Base-by-base conservation (phyloP, 64 coral and sea anemone genomes). In the Dendronephthya gigantea region DNA sequence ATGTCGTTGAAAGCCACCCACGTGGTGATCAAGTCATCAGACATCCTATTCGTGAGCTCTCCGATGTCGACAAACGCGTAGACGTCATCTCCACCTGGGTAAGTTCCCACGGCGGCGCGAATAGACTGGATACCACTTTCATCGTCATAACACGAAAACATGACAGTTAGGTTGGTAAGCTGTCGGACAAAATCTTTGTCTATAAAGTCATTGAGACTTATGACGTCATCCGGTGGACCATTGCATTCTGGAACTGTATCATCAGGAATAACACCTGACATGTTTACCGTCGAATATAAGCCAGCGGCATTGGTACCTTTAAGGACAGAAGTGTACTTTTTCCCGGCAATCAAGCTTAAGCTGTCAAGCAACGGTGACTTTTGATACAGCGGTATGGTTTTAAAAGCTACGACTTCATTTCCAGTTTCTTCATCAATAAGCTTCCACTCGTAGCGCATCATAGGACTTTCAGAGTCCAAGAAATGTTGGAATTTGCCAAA, bases 111-210 rank as follows among this genome's bases (percentile, higher is more conserved):
- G 29, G 86, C 94, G 34, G 93, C 82, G 13, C 87, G 36, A 51
- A 93, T 83, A 30, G 84, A 70, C 50, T 68, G 31, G 38, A 90
- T 85, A 50, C 86, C 87, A 93, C 90, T 96, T 68, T 96, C 94
- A 1, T 43, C 14, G 65, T 96, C 94, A 75, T 34, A n/a, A 68
- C 94, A 96, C 35, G 22, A 52, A 86, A 91, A 92, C 70, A 91
- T 91, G 0, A 85, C 84, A 22, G 89, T 82, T 31, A 98, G 86
- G 50, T 48, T 88, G 34, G 59, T 89, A 13, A 98, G 65, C 27
- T 98, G 82, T 55, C 51, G 89, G 9, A 93, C 92, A 85, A 98
- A 98, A 84, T 98, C 95, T 56, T 91, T 84, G 39, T 98, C 95
- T 39, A 29, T 34, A 15, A 34, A 39, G 12, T 91, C 90, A 38